Conservation (phyloP, 2,888 invertebrate genomes). For the Gymnocheta viridis region DNA sequence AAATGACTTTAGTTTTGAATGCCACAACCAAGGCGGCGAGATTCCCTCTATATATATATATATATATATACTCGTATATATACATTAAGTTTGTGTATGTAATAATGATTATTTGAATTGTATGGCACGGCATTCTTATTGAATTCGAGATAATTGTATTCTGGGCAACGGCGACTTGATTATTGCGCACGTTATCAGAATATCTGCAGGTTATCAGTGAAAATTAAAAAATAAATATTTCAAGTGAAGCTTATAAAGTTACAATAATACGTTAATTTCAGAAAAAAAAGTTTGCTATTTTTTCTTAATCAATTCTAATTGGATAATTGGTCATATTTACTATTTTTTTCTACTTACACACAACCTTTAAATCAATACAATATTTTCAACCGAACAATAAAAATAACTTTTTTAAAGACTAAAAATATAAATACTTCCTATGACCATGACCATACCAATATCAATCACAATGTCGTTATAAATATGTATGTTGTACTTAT, state of each 20-base stretch:
- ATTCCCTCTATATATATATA: too few relatives aligned
- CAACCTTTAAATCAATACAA: background rate
- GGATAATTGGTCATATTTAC: background rate
- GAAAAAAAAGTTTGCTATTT: background rate
- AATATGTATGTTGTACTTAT: background rate
- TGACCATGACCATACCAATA: slow-evolving; percentile 47
- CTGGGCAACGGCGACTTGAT: too few relatives aligned
- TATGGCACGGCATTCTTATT: background rate
- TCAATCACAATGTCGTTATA: slow-evolving; percentile 29
- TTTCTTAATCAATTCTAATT: background rate
- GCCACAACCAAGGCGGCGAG: too few relatives aligned
- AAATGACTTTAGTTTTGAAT: too few relatives aligned
- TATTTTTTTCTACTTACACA: too few relatives aligned
- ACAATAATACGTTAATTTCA: background rate
- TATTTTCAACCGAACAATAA: background rate
- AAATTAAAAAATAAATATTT: background rate
- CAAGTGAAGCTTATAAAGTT: background rate
- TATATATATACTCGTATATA: too few relatives aligned
- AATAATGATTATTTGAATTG: background rate
- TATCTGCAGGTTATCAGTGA: slow-evolving; percentile 15
- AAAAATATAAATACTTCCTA: background rate
- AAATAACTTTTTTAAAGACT: background rate
- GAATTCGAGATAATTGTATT: background rate
- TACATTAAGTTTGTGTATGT: too few relatives aligned
- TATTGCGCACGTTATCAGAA: background rate